Percentiles rank a stretch among this genome's conserved stretches.
Evolutionary conservation across 2,113 vertebrate genomes (phyloP).

Genomic region (Forbesichthys papilliferus): DNA sequence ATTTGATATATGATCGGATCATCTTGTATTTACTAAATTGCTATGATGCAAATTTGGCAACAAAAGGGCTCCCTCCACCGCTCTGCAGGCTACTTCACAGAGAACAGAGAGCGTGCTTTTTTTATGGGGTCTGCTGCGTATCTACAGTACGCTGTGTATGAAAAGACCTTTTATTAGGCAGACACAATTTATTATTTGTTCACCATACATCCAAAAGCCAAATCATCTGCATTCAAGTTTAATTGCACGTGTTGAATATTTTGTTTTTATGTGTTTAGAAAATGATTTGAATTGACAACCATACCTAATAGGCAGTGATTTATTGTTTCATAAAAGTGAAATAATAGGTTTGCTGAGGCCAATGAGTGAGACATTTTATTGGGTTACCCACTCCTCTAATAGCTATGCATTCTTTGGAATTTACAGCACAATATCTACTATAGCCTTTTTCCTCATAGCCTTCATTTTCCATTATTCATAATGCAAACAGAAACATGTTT

Average conservation of each 20-base stretch:
- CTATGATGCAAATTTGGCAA: constrained; percentile 28
- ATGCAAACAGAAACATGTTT: constrained; percentile 54
- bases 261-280: constrained; percentile 35
- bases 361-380: constrained; percentile 69
- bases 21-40: constrained; percentile 36
- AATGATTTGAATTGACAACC: constrained; percentile 64
- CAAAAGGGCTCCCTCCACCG: not conserved
- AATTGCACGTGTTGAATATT: constrained; percentile 50
- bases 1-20: constrained; percentile 29
- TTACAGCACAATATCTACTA: constrained; percentile 45
- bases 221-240: constrained; percentile 52
- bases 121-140: constrained; percentile 35
- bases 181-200: constrained; percentile 52
- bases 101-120: constrained; percentile 26
- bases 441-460: constrained; percentile 46
- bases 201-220: constrained; percentile 49
- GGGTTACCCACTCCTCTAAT: constrained; percentile 64
- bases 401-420: constrained; percentile 66
- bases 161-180: constrained; percentile 44
- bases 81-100: constrained; percentile 21
- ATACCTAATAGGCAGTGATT: constrained; percentile 62
- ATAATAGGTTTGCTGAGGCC: constrained; percentile 65
- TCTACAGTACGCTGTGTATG: constrained; percentile 32
- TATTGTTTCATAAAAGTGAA: constrained; percentile 63
- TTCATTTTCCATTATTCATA: constrained; percentile 55